Base-by-base conservation (phyloP, 2,113 vertebrate species). In the Mustelus asterias region DNA sequence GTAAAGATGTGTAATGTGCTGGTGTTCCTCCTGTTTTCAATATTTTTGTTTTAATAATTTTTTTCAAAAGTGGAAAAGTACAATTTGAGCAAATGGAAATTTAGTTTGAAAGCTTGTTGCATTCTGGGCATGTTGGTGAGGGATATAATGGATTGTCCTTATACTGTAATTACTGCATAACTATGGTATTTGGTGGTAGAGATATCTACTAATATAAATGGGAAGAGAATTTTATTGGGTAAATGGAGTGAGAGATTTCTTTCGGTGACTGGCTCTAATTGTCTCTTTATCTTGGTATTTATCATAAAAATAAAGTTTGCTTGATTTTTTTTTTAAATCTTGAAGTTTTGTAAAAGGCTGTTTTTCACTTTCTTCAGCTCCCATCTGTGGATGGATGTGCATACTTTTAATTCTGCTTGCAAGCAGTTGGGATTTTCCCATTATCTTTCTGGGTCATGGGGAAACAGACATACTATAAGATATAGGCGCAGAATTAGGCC, bases 261-360 rank as follows among this genome's bases (percentile, higher is more conserved):
- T 18, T 58, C n/a, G 1, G 54, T 60, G 54, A 60, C 88, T 60
- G 26, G 60, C 60, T 93, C 89, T 37, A 67, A 93, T 93, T 93
- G n/a, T 93, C 33, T 83, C 80, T 83, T 83, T 18, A 54, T 7
- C 60, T 93, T 93, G 89, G 33, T 65, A 90, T 60, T 90, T 90
- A 93, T 63, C 88, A 92, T 93, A 41, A 92, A 41, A 93, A 83
- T 83, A 83, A 83, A 93, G 6, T 37, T 93, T 93, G 33, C 89
- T 37, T 90, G 88, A 90, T 90, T 90, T 92, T 8, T 63, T 92
- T 63, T 65, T 72, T 26, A 76, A 90, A 37, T n/a, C 33, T 22
- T 14, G n/a, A 26, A 13, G 16, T 18, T 65, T 60, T 7, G 33
- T 22, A 63, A 37, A 93, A 65, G 0, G 14, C 5, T 65, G 33